These are phyloP conservation scores for Drosophila sp. DNA, from an alignment of 1,140 invertebrate species.

Conservation along the genomic window DNA sequence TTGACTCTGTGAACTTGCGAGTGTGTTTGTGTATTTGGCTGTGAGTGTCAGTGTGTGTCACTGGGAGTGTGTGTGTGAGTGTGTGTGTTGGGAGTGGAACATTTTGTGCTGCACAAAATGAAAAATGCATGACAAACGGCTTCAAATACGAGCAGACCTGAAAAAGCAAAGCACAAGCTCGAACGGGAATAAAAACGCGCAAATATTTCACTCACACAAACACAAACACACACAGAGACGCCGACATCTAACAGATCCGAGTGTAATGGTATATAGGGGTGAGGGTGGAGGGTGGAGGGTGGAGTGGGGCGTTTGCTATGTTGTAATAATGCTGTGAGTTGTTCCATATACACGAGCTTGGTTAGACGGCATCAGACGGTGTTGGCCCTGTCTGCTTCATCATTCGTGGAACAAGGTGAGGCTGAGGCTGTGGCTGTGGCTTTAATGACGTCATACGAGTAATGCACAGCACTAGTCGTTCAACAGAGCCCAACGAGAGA, in stretches of 20 bases:
- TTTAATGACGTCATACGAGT: constrained; percentile 74
- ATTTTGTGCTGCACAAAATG: constrained; percentile 66
- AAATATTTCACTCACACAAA: constrained; percentile 68
- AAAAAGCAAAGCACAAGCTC: constrained; percentile 14
- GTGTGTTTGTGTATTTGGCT: constrained; percentile 1
- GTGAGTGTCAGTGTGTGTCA: constrained; percentile 8
- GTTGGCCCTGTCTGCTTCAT: constrained; percentile 47
- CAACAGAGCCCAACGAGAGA: constrained; percentile 11
- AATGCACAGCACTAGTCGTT: constrained; percentile 72
- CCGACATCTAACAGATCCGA: constrained; percentile 70
- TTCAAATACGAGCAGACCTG: constrained; percentile 51
- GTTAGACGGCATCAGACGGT: constrained; percentile 15
- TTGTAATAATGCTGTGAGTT: constrained; percentile 23
- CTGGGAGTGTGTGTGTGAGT: not conserved
- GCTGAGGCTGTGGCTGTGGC: constrained; percentile 67
- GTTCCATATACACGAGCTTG: not conserved
- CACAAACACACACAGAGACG: constrained; percentile 34
- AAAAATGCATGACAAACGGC: constrained; percentile 80
- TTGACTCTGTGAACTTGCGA: constrained; percentile 30
- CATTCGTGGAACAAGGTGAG: constrained; percentile 73
- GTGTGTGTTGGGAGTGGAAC: too few species aligned
- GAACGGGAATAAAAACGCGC: constrained; percentile 71
- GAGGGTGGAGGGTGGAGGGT: not conserved
- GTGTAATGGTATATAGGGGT: not conserved
- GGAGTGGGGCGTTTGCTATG: not conserved